Conservation (phyloP, 2,888 invertebrate genomes). For the Volucella inflata region DNA sequence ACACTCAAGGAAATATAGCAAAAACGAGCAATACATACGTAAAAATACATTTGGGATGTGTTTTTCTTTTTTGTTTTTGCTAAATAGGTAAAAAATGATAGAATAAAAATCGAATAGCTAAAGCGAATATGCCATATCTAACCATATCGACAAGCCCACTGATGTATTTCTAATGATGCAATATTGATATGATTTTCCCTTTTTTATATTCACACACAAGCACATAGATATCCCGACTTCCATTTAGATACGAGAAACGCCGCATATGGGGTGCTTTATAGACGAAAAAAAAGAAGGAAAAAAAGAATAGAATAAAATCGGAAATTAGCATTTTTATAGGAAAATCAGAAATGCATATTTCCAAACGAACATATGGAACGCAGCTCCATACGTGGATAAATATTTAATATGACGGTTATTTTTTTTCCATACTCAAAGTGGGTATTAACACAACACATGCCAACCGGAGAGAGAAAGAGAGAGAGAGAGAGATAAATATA, state of each 20-base stretch:
- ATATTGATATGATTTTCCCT: conserved; percentile 58
- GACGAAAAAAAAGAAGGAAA: conserved; percentile 25
- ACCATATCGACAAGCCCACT: conserved; percentile 30
- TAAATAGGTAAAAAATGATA: conserved; percentile 51
- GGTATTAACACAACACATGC: background rate
- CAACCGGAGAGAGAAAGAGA: too few species aligned
- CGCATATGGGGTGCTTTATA: conserved; percentile 18
- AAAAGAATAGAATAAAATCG: conserved; percentile 53
- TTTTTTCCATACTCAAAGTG: conserved; percentile 12
- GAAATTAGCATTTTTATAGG: conserved; percentile 74
- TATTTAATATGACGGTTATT: conserved; percentile 34
- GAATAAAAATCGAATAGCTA: conserved; percentile 32
- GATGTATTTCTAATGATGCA: conserved; percentile 74
- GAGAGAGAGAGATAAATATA: background rate
- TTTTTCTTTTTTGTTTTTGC: conserved; percentile 23
- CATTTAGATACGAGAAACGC: conserved; percentile 3
- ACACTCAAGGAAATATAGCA: background rate
- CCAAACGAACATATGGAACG: conserved; percentile 62
- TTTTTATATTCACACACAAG: conserved; percentile 4
- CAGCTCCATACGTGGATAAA: conserved; percentile 1
- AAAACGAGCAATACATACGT: background rate
- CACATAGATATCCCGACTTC: background rate
- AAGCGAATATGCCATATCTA: background rate
- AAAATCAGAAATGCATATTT: conserved; percentile 70
- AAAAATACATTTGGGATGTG: conserved; percentile 8